Evolutionary conservation across 2,113 vertebrate species (phyloP).

Genomic region (Rhinichthys klamathensis): DNA sequence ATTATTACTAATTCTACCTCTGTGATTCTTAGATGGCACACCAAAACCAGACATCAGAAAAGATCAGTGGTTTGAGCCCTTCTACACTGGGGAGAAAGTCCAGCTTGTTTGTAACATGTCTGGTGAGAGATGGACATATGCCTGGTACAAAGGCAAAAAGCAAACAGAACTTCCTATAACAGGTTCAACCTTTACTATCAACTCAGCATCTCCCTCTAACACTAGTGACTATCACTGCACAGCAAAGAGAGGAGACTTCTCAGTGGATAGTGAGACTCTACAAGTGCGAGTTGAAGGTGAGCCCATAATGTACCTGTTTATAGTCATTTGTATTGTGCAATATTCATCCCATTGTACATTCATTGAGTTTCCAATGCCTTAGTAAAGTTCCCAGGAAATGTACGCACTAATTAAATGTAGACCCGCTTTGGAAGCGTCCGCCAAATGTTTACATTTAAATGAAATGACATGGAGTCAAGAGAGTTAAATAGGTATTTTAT

Average conservation of each 20-base stretch:
- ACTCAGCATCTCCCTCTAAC: neutral
- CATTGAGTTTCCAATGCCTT: no score
- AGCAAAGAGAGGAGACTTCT: slow-evolving; percentile 2
- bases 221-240: neutral
- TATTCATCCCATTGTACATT: no score
- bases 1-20: neutral
- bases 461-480: no score
- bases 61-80: neutral
- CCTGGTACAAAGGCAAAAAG: neutral
- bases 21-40: neutral
- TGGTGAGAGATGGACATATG: neutral
- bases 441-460: no score
- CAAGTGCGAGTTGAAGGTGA: neutral
- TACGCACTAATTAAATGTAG: no score
- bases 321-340: neutral
- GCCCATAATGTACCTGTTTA: neutral
- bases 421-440: no score
- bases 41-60: neutral
- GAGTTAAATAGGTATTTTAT: no score
- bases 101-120: neutral
- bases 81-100: neutral
- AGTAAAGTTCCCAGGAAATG: no score
- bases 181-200: fast-evolving
- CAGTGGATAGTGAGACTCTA: neutral
- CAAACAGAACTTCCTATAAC: no score